Conservation (phyloP, 2,113 vertebrate genomes). For the Hassar affinis region DNA sequence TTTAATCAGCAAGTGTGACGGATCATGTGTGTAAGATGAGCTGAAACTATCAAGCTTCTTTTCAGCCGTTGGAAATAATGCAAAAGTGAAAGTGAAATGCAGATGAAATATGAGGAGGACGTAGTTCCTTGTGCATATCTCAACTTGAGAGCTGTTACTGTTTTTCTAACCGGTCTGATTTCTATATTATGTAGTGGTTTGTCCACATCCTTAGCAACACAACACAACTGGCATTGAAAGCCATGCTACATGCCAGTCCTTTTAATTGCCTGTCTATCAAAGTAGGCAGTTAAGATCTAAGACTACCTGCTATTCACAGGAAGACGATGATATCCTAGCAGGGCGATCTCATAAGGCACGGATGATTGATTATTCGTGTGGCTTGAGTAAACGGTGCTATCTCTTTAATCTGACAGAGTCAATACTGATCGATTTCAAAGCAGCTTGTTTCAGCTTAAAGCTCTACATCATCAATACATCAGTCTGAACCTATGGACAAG, state of each 20-base stretch:
- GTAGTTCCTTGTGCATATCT: background rate
- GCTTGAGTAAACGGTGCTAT: background rate
- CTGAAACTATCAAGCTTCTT: background rate
- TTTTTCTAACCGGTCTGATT: background rate
- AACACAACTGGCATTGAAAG: background rate
- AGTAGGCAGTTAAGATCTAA: background rate
- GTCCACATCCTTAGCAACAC: background rate
- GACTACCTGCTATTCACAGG: background rate
- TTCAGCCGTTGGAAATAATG: background rate
- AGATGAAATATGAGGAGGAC: background rate
- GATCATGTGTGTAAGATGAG: slow-evolving; percentile 13
- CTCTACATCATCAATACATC: background rate
- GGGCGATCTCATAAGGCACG: no score
- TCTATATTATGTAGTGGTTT: background rate
- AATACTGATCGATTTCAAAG: background rate
- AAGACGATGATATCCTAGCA: background rate
- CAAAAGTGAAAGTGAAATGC: background rate
- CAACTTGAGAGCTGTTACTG: background rate
- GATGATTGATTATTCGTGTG: background rate
- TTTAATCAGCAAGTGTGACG: background rate
- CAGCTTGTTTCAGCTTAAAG: background rate
- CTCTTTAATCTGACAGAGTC: background rate
- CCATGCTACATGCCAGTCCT: slow-evolving; percentile 57
- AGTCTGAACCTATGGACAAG: background rate
- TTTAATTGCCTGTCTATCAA: slow-evolving; percentile 39